Base-by-base conservation (phyloP, 35 echinoderm and acorn worm species). In the Anneissia japonica region DNA sequence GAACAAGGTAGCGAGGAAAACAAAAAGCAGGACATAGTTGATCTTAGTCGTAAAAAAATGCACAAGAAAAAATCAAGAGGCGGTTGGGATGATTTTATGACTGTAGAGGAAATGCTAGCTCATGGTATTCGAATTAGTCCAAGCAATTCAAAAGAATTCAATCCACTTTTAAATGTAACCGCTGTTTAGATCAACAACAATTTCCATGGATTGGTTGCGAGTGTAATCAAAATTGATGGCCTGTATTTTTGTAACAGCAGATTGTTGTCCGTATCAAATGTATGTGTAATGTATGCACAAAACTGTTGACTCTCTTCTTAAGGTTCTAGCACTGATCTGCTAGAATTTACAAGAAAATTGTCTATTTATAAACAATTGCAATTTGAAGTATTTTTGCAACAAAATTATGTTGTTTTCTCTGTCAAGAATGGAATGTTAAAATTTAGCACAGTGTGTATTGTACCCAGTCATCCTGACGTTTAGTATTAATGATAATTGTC, bases 61-160 rank as follows among this genome's bases (percentile, higher is more conserved):
- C 76, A 91, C 21, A 99, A 94, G 75, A 93, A 91, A 76, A 99
- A 93, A 75, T 89, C 89, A 3, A 87, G 92, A 28, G 94, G 94
- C 33, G 86, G 91, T 33, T 75, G 91, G 83, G 96, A 99, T 80
- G 96, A 99, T 51, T 99, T 99, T 51, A 93, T 92, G n/a, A 99
- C 96, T 10, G 92, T 99, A 30, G 89, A 99, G 74, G 96, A 99
- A 75, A 99, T 99, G 92, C 77, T 99, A 77, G 92, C 93, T 10
- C 96, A 99, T 81, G 96, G 92, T 13, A 87, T 86, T 23, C 91
- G 89, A 46, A 84, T 93, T 46, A 99, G 96, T 37, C 96, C 96
- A 74, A 92, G 94, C 84, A 91, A 92, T 31, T 84, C 89, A 26
- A 94, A 88, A 86, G 86, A 93, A 55, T 99, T 94, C 80, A 99